Percentiles rank a stretch among this genome's conserved stretches.
Conservation (phyloP, 2,888 invertebrate genomes). For the Meiosimyza platycephala region DNA sequence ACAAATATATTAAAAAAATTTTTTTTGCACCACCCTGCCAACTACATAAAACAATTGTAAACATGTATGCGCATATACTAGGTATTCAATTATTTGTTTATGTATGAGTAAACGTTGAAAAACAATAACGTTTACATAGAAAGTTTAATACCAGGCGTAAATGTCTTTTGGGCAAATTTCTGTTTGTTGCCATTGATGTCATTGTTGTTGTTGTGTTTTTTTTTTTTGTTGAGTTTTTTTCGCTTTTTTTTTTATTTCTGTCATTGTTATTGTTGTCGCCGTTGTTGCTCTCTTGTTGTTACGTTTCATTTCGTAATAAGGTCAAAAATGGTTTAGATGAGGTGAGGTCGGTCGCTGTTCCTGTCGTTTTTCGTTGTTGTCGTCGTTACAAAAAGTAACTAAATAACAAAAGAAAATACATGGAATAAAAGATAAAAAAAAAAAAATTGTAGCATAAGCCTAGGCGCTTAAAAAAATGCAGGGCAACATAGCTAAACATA, state of each 20-base stretch:
- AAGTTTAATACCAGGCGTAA: constrained; percentile 1
- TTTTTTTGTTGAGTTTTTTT: not conserved
- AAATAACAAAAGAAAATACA: too few relatives aligned
- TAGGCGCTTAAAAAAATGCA: too few relatives aligned
- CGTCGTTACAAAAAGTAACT: too few relatives aligned
- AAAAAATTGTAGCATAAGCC: too few relatives aligned
- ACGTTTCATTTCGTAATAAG: constrained; percentile 8
- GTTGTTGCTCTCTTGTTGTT: not conserved
- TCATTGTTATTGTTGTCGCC: not conserved
- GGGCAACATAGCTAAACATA: too few relatives aligned
- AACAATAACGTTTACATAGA: constrained; percentile 6
- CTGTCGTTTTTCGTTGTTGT: too few relatives aligned
- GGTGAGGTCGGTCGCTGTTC: not conserved
- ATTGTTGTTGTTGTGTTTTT: not conserved
- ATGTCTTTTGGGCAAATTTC: not conserved
- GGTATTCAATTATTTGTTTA: not conserved
- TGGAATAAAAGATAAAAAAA: too few relatives aligned
- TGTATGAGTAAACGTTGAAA: not conserved
- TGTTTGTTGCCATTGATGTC: not conserved
- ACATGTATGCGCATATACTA: not conserved
- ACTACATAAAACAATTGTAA: not conserved
- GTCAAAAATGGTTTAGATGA: not conserved
- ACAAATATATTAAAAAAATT: too few relatives aligned
- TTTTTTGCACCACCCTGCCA: too few relatives aligned
- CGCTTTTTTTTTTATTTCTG: not conserved